Base-by-base conservation (phyloP, 2,888 invertebrate species). In the Eilema sororculum region DNA sequence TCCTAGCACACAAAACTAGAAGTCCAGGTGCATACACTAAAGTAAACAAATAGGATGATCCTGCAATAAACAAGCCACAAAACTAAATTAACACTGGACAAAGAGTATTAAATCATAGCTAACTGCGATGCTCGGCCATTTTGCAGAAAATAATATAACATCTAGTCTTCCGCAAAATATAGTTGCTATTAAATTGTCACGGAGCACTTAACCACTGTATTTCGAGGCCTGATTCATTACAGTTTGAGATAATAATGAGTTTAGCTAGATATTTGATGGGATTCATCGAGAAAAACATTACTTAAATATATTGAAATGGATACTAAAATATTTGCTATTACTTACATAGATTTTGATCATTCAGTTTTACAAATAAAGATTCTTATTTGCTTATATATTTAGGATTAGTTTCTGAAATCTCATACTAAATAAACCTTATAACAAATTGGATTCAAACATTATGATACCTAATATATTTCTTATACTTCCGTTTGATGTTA, bases 141-240 rank as follows among this genome's bases (percentile, higher is more conserved):
- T 86, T 83, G 87, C 69, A 81, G 86, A 87, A 87, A 89, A 89
- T 52, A 52, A 52, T 89, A 88, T 89, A 89, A 86, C 87, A 86
- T 87, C 87, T 84, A 83, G 75, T 80, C 75, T 71, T 79, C 87
- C 86, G 80, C 87, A 82, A 91, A 89, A 92, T 90, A 91, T 88
- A 87, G 84, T 79, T 73, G 80, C 87, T 83, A 87, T 89, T 87
- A 88, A 89, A 88, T 84, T 84, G 87, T 88, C 89, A 85, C 83
- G 76, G 77, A 65, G 75, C 69, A 77, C 78, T 78, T 81, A 82
- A 82, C 80, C 73, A 77, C 73, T 65, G 77, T 78, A 83, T 81
- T 80, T 83, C 78, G 79, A 77, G 69, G 57, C 69, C 76, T 85
- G 82, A 86, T 86, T 86, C 84, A 87, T 86, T 81, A 78, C 77